Base-by-base conservation (phyloP, 2,113 vertebrate species). In the Rhinoptilus africanus region DNA sequence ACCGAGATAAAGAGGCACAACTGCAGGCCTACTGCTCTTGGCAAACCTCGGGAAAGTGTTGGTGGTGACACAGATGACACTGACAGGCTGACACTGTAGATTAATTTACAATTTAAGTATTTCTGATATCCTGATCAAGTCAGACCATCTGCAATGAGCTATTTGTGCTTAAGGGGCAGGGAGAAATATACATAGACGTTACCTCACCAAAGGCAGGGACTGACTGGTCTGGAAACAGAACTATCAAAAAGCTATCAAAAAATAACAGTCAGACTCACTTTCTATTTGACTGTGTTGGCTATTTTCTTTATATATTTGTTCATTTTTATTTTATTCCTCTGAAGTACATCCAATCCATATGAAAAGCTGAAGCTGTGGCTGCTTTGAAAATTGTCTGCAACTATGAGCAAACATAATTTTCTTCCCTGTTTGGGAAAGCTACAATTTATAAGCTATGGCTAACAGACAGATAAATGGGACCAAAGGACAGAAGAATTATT, bases 41-140 rank as follows among this genome's bases (percentile, higher is more conserved):
- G 86, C 86, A 91, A 78, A 63, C 30, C 41, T 71, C 1, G 0
- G 51, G 12, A 80, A 75, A 23, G 72, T 32, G 69, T 22, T 53
- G 71, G 27, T 84, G 78, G 34, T 93, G 91, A 96, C 89, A 88
- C 4, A 78, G 84, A 78, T 41, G 60, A 93, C 80, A 81, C 45
- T 97, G 96, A 96, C 96, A 94, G 81, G 51, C 91, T 92, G 96
- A 93, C 92, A 96, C 30, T 85, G 53, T 24, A 73, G 67, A 97
- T 97, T 93, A 93, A 93, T 86, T 83, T 30, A 75, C 41, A 92
- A 71, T 89, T 93, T 91, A 64, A 95, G 59, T 32, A 62, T 76
- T 82, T 84, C 82, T 88, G 71, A 75, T 85, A 86, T 21, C 48
- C 68, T 77, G 69, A 69, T 66, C 86, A 62, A 64, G 48, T 28